Base-by-base conservation (phyloP, 2,888 invertebrate genomes). In the Caenorhabditis sulstoni region DNA sequence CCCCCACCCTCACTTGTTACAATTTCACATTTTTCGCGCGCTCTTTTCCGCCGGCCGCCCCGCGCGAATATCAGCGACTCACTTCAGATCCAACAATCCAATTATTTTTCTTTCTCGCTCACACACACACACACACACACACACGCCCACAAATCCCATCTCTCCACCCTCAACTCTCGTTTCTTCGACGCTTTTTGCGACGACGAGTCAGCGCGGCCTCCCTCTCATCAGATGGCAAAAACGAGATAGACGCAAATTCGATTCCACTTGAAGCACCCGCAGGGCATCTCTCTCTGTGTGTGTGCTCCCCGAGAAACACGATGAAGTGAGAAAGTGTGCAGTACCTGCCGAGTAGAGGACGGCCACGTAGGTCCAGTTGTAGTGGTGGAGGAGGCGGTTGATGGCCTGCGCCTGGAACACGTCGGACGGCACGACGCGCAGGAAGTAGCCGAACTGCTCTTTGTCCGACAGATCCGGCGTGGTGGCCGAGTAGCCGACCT, bases 361-460 rank as follows among this genome's bases (percentile, higher is more conserved):
- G 50, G 94, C 94, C 47, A 95, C 93, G 90, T 94, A 95, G 9
- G 94, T 94, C 94, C 94, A 95, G 91, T 94, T 94, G 91, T 93
- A 93, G 77, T 92, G 92, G 77, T 92, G 92, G 53, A 94, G 93
- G 77, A 94, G 91, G 88, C 94, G 94, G 81, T 94, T 92, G 89
- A 95, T 93, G 61, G 94, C 93, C 88, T 93, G 93, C 16, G 94
- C 94, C 91, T 94, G 94, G 91, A 94, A 94, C 85, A 93, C 93
- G 91, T 95, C 94, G 0, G 94, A 94, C 12, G 94, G 94, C 49
- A 94, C 94, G 29, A 94, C 94, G 44, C 95, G 92, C 87, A 94
- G 92, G 91, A 94, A 95, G 87, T 94, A 94, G 87, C 94, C 93
- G 91, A 93, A 95, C 81, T 81, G 85, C 82, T 93, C 93, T 90